These are phyloP conservation scores for Plectrocnemia conspersa DNA, from an alignment of 1,140 invertebrate species.

Conservation along the genomic window DNA sequence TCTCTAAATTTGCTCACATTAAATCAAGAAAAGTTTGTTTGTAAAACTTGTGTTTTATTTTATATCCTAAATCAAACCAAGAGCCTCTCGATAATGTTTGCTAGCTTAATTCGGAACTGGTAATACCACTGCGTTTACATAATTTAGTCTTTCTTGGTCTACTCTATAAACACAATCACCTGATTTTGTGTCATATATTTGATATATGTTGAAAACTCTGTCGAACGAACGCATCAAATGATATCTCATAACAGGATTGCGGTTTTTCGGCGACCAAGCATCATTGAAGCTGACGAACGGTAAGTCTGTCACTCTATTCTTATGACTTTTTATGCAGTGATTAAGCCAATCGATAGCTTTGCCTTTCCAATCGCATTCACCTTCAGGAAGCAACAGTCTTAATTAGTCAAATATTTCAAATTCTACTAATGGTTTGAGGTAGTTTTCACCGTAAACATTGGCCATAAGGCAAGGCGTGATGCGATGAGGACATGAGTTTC, in stretches of 20 bases:
- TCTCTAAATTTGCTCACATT: too few relatives aligned
- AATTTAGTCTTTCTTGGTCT: too few relatives aligned
- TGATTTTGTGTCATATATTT: slow-evolving; percentile 50
- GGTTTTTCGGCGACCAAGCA: slow-evolving; percentile 46
- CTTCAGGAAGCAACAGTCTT: slow-evolving; percentile 32
- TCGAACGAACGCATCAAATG: slow-evolving; percentile 48
- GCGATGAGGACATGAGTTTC: slow-evolving; percentile 43
- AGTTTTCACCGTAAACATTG: slow-evolving; percentile 45
- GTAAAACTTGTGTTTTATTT: too few relatives aligned
- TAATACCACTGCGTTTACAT: too few relatives aligned
- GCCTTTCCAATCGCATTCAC: slow-evolving; percentile 48
- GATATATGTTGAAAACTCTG: slow-evolving; percentile 49
- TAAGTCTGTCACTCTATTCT: slow-evolving; percentile 44
- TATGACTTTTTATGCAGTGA: slow-evolving; percentile 47
- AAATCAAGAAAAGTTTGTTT: too few relatives aligned
- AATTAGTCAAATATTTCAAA: not conserved
- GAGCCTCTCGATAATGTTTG: too few relatives aligned
- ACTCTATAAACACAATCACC: too few relatives aligned
- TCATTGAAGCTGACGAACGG: slow-evolving; percentile 50
- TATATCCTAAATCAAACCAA: too few relatives aligned
- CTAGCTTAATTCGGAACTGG: too few relatives aligned
- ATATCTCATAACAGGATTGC: slow-evolving; percentile 47
- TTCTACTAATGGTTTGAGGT: too few relatives aligned
- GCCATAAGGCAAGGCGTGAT: slow-evolving; percentile 51
- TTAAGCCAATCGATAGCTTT: slow-evolving; percentile 50